Evolutionary conservation across 1,140 invertebrate species (phyloP).

Genomic region (Lepeophtheirus salmonis): DNA sequence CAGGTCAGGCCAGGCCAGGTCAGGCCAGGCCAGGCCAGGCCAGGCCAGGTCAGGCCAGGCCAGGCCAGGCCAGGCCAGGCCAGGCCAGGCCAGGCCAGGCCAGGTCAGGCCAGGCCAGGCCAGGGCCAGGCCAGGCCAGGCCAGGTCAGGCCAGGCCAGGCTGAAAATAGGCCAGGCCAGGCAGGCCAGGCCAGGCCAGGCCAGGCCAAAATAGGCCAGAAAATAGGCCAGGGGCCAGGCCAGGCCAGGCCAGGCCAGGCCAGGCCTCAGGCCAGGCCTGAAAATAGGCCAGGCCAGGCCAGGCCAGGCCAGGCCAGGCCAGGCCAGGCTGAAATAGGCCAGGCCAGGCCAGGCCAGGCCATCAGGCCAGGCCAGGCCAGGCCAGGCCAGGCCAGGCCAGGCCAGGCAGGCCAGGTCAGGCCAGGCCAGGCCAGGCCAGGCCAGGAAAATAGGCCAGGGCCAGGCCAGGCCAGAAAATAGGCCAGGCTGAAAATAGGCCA

Average conservation of each 20-base stretch:
- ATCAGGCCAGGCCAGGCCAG: conserved; percentile 22
- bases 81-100: conserved; percentile 23
- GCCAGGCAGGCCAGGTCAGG: conserved; percentile 23
- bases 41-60: conserved; percentile 20
- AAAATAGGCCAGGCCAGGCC: conserved; percentile 22
- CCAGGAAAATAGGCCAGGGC: conserved; percentile 20
- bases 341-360: conserved; percentile 23
- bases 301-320: conserved; percentile 22
- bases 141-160: conserved; percentile 23
- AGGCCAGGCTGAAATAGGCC: conserved; percentile 22
- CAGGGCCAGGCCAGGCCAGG: conserved; percentile 23
- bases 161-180: conserved; percentile 22
- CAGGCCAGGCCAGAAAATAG: conserved; percentile 22
- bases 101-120: conserved; percentile 23
- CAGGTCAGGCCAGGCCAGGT: conserved; percentile 22
- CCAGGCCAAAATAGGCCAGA: conserved; percentile 23
- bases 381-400: conserved; percentile 23
- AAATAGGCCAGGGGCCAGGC: conserved; percentile 18
- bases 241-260: conserved; percentile 22
- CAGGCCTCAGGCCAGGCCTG: conserved; percentile 22
- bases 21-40: conserved; percentile 23
- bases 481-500: conserved; percentile 22
- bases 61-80: conserved; percentile 19
- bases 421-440: conserved; percentile 23
- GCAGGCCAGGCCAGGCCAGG: conserved; percentile 23